These are phyloP conservation scores for Etheostoma spectabile DNA, from an alignment of 2,113 vertebrate genomes.

Conservation along the genomic window DNA sequence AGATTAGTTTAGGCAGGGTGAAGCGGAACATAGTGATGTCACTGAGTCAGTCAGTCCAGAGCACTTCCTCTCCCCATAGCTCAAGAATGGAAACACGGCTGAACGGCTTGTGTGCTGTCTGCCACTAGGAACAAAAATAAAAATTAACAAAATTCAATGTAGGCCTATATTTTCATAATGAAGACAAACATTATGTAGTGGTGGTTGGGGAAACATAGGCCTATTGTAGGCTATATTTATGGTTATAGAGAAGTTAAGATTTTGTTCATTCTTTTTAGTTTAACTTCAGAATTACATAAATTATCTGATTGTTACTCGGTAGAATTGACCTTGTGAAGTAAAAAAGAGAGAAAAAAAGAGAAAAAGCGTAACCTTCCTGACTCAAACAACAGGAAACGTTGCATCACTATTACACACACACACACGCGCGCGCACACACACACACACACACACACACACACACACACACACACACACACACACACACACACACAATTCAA, in stretches of 20 bases:
- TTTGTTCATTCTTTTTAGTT: neutral
- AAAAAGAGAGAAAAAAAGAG: neutral
- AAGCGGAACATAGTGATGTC: no score
- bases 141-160: neutral
- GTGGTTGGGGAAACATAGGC: neutral
- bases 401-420: constrained; percentile 46
- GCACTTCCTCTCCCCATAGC: constrained; percentile 47
- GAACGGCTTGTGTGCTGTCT: neutral
- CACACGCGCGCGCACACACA: no score
- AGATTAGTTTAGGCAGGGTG: neutral
- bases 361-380: neutral
- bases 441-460: neutral
- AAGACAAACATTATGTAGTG: neutral
- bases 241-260: neutral
- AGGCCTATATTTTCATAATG: neutral
- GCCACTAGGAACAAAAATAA: neutral
- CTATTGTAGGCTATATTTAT: no score
- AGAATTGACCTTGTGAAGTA: neutral
- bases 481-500: neutral
- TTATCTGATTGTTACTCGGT: no score
- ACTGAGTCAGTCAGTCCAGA: constrained; percentile 2
- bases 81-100: constrained; percentile 25
- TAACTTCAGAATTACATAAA: neutral
- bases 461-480: neutral
- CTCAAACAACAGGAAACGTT: constrained; percentile 45